Evolutionary conservation across 2,113 vertebrate genomes (phyloP).

Genomic region (Pedionomus torquatus): DNA sequence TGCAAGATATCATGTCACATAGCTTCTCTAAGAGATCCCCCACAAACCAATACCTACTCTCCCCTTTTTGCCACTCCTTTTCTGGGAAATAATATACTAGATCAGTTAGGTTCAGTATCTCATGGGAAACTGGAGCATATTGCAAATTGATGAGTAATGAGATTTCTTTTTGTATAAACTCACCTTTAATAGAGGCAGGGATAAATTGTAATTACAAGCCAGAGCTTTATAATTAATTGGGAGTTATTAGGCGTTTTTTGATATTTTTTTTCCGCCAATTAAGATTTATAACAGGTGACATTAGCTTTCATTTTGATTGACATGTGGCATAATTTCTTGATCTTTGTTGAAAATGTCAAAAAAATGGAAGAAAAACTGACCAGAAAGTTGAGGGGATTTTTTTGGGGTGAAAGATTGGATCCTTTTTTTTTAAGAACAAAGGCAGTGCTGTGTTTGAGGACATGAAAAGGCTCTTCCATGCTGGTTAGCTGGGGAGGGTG

Average conservation of each 20-base stretch:
- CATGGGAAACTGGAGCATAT: not conserved
- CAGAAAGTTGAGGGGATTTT: not conserved
- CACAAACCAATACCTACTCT: not conserved
- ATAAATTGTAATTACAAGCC: not conserved
- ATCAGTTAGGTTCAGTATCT: not conserved
- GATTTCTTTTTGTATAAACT: not conserved
- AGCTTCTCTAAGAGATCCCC: not conserved
- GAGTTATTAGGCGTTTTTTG: not conserved
- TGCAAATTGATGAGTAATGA: not conserved
- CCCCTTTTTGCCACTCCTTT: not conserved
- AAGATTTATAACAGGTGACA: not conserved
- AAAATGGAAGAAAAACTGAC: not conserved
- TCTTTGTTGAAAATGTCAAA: not conserved
- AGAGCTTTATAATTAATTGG: not conserved
- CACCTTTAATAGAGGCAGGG: not conserved
- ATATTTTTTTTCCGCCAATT: not conserved
- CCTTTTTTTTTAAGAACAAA: not conserved
- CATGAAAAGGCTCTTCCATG: not conserved
- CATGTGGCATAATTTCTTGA: not conserved
- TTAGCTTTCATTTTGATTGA: not conserved
- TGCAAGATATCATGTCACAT: conserved; percentile 15
- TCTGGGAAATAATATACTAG: not conserved
- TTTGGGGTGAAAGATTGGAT: not conserved
- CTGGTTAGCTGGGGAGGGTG: not conserved
- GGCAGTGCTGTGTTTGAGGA: not conserved